These are phyloP conservation scores for Stomatorhinus ivindoensis DNA, from an alignment of 2,113 vertebrate genomes.

Conservation along the genomic window DNA sequence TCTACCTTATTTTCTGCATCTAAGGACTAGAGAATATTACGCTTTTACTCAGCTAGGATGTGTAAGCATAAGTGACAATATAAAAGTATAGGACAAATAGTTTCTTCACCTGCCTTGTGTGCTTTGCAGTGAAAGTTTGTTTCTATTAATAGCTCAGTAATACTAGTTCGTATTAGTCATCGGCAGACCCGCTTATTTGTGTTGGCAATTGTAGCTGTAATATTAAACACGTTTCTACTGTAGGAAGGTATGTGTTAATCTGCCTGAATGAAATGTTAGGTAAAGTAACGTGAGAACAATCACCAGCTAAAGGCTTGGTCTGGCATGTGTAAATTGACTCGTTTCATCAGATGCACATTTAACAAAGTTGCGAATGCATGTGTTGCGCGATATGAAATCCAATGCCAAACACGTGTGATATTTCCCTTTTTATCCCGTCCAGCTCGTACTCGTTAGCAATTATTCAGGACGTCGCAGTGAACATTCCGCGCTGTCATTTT, in stretches of 20 bases:
- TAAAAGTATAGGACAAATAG: not conserved
- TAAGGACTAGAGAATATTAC: not conserved
- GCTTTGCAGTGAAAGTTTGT: not conserved
- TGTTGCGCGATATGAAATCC: not conserved
- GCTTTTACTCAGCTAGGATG: not conserved
- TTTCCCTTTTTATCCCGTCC: not conserved
- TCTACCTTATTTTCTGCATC: not conserved
- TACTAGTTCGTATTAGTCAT: not conserved
- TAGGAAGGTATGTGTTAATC: not conserved
- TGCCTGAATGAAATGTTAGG: not conserved
- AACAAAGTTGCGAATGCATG: not conserved
- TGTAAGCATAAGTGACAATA: not conserved
- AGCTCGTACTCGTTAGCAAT: not conserved
- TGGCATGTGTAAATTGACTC: conserved; percentile 2
- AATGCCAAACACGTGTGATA: not conserved
- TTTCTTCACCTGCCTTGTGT: not conserved
- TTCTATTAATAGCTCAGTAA: not conserved
- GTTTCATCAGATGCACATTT: not conserved
- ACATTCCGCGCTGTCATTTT: not conserved
- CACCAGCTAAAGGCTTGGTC: not conserved
- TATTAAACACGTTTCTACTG: not conserved
- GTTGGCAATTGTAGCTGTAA: not conserved
- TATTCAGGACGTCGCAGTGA: not conserved
- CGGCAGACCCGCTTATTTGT: not conserved
- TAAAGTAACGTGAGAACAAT: not conserved